Conservation (phyloP, 2,113 vertebrate genomes). For the Nothoprocta pentlandii region DNA sequence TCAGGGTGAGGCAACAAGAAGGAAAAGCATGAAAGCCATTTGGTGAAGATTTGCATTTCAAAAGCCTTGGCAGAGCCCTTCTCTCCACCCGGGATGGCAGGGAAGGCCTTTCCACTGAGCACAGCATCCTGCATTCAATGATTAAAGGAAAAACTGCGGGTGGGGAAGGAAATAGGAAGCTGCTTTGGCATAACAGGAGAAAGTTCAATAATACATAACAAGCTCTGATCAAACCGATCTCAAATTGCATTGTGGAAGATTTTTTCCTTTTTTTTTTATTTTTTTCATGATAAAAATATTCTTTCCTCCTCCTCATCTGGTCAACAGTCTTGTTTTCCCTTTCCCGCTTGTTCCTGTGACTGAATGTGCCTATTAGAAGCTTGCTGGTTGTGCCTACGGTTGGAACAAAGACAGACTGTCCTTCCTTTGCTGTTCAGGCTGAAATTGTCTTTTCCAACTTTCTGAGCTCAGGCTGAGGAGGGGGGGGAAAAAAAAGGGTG, state of each 20-base stretch:
- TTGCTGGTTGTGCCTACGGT: neutral
- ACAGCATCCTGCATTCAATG: constrained; percentile 25
- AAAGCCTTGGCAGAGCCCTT: constrained; percentile 49
- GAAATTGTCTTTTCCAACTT: neutral
- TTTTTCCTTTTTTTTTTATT: no score
- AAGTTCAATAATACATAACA: neutral
- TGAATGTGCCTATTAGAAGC: neutral
- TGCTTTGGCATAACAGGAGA: constrained; percentile 1
- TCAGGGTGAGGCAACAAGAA: neutral
- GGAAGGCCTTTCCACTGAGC: constrained; percentile 38
- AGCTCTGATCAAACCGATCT: neutral
- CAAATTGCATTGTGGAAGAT: neutral
- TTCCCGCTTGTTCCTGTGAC: neutral
- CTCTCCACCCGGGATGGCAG: neutral
- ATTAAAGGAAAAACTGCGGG: constrained; percentile 47
- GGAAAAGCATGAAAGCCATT: constrained; percentile 26
- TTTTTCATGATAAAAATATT: neutral
- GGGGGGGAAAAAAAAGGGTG: neutral
- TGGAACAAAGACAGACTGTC: neutral
- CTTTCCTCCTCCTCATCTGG: neutral
- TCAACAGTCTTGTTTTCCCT: neutral
- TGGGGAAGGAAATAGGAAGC: constrained; percentile 36
- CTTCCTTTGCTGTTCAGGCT: neutral
- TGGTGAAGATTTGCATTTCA: constrained; percentile 62
- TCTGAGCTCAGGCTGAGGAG: neutral